Conservation (phyloP, 2,888 invertebrate genomes). For the Ligdia adustata region DNA sequence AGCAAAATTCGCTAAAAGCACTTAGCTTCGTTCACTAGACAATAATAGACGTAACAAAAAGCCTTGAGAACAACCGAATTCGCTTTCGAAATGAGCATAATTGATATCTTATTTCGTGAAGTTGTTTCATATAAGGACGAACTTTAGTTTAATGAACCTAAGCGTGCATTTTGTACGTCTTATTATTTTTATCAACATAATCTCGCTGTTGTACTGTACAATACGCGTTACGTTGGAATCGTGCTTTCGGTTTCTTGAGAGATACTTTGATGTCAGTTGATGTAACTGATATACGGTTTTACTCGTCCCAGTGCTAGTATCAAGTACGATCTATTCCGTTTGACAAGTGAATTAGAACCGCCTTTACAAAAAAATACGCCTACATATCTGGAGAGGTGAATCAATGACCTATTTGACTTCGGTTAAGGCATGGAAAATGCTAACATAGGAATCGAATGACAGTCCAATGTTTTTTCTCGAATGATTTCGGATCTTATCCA, state of each 20-base stretch:
- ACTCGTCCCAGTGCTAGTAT: too few relatives aligned
- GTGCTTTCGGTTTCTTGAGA: conserved; percentile 23
- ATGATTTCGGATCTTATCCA: too few relatives aligned
- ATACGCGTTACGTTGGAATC: conserved; percentile 13
- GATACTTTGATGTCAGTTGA: conserved; percentile 10
- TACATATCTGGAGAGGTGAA: not conserved
- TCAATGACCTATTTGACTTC: not conserved
- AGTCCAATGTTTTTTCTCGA: too few relatives aligned
- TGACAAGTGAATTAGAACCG: too few relatives aligned
- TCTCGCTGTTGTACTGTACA: conserved; percentile 31
- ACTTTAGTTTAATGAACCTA: conserved; percentile 26
- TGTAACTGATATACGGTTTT: conserved; percentile 5
- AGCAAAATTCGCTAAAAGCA: conserved; percentile 6
- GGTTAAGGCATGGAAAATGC: not conserved
- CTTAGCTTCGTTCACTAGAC: conserved; percentile 20
- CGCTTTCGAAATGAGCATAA: conserved; percentile 33
- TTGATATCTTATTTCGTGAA: conserved; percentile 27
- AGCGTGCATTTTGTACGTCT: conserved; percentile 33
- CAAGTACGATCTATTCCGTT: too few relatives aligned
- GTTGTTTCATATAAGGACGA: conserved; percentile 19
- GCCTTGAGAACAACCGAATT: conserved; percentile 34
- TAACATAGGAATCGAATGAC: too few relatives aligned
- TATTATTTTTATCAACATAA: conserved; percentile 41
- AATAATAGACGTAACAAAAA: conserved; percentile 29
- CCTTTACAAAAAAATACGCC: too few relatives aligned